Evolutionary conservation across 2,888 invertebrate genomes (phyloP).

Genomic region (Gisinianus flammeolus): DNA sequence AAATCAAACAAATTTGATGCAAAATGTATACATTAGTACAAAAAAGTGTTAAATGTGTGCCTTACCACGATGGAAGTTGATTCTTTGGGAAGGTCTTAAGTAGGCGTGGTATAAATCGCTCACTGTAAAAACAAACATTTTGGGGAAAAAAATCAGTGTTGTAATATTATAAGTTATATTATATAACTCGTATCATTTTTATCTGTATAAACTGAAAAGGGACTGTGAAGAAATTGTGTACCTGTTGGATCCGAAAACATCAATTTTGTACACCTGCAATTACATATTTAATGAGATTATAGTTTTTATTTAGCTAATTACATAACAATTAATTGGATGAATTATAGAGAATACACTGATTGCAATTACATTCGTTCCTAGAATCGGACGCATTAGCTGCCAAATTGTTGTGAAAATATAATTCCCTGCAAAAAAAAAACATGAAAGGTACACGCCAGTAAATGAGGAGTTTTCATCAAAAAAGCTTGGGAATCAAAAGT

Average conservation of each 20-base stretch:
- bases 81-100: constrained; percentile 20
- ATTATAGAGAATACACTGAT: too few relatives aligned
- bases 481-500: not conserved
- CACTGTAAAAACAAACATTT: too few relatives aligned
- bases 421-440: constrained; percentile 21
- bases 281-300: too few relatives aligned
- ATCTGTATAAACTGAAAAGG: too few relatives aligned
- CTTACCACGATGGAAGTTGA: constrained; percentile 27
- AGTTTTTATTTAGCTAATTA: not conserved
- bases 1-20: too few relatives aligned
- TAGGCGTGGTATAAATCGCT: constrained; percentile 20
- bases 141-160: too few relatives aligned
- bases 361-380: constrained; percentile 24
- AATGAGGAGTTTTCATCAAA: not conserved
- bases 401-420: constrained; percentile 24
- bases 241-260: constrained; percentile 33
- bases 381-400: constrained; percentile 25
- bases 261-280: constrained; percentile 17
- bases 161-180: too few relatives aligned
- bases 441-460: too few relatives aligned
- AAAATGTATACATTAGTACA: too few relatives aligned
- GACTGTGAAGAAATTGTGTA: too few relatives aligned
- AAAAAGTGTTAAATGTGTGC: not conserved
- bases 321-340: not conserved
- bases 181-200: too few relatives aligned